Evolutionary conservation across 2,888 invertebrate species (phyloP).

Genomic region (Acrocera orbiculus): DNA sequence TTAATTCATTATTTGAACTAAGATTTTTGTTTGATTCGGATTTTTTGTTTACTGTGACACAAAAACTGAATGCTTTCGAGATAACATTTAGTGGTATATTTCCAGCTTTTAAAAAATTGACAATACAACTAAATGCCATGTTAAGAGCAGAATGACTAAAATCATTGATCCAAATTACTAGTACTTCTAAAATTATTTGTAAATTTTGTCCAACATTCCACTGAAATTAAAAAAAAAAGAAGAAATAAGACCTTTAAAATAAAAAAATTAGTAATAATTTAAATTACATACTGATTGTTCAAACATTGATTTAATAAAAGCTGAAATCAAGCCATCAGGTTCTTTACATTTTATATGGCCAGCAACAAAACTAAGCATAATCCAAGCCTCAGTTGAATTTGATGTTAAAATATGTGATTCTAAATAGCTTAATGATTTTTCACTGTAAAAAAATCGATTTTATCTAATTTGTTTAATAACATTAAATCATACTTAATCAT

Average conservation of each 20-base stretch:
- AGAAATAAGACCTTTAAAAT: background rate
- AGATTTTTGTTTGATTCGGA: slow-evolving; percentile 15
- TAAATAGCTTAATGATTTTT: slow-evolving; percentile 20
- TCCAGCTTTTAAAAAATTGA: slow-evolving; percentile 20
- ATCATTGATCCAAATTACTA: slow-evolving; percentile 20
- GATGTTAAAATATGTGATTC: slow-evolving; percentile 25
- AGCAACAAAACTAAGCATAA: slow-evolving; percentile 24
- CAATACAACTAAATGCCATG: slow-evolving; percentile 22
- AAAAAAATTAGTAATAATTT: background rate
- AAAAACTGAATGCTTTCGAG: slow-evolving; percentile 24
- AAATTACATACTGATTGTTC: slow-evolving; percentile 7
- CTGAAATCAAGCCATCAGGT: slow-evolving; percentile 23
- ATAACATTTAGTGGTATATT: slow-evolving; percentile 22
- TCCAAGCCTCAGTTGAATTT: slow-evolving; percentile 29
- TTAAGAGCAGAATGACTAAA: slow-evolving; percentile 27
- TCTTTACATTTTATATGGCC: slow-evolving; percentile 22
- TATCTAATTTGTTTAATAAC: background rate
- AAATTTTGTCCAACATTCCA: slow-evolving; percentile 27
- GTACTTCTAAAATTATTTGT: slow-evolving; percentile 24
- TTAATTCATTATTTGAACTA: background rate
- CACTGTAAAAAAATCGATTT: too few species aligned
- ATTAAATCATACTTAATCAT: slow-evolving; percentile 9
- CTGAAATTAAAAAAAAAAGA: slow-evolving; percentile 9
- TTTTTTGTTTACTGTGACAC: slow-evolving; percentile 20
- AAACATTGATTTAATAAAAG: slow-evolving; percentile 9